phyloP scores from a whole-genome alignment of 2,797 vertebrate species.

The Nannoperca obscura region DNA sequence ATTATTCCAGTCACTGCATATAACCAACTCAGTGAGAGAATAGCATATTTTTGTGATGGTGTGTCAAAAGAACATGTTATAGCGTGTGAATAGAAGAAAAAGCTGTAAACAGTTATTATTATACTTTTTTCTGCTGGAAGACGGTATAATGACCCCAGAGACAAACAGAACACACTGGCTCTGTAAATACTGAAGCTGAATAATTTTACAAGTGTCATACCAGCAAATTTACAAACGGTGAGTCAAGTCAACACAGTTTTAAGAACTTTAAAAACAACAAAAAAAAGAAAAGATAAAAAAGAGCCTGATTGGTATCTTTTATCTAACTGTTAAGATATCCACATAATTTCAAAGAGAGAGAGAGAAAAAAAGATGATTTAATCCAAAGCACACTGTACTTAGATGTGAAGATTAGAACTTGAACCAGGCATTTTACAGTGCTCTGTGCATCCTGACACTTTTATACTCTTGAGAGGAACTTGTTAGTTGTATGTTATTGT shows the following conservation, averaged over 20 bases:
- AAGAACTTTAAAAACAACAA: constrained; percentile 52
- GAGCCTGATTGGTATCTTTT: constrained; percentile 83
- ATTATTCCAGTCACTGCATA: constrained; percentile 97
- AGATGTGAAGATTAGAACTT: constrained; percentile 84
- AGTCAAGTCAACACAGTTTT: constrained; percentile 84
- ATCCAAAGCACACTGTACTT: constrained; percentile 94
- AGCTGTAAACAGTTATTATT: constrained; percentile 84
- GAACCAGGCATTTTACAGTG: constrained; percentile 90
- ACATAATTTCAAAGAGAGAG: constrained; percentile 69
- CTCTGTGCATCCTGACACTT: constrained; percentile 87
- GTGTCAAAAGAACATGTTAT: constrained; percentile 91
- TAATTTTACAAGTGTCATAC: constrained; percentile 89
- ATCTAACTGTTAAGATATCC: constrained; percentile 69
- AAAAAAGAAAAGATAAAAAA: constrained; percentile 46
- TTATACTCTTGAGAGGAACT: constrained; percentile 83
- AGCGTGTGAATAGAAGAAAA: constrained; percentile 86
- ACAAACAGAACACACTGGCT: constrained; percentile 80
- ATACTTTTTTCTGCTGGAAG: constrained; percentile 81
- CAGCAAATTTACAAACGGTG: constrained; percentile 89
- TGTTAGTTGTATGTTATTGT: constrained; percentile 78
- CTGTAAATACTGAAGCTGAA: constrained; percentile 88
- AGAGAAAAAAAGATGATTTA: constrained; percentile 74
- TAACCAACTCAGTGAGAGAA: constrained; percentile 94
- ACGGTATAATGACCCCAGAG: constrained; percentile 82
- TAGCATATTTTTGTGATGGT: constrained; percentile 98